Percentiles rank a stretch among this genome's conserved stretches.
These are phyloP conservation scores for Heterochromis multidens DNA, from an alignment of 2,113 vertebrate species.

Conservation along the genomic window DNA sequence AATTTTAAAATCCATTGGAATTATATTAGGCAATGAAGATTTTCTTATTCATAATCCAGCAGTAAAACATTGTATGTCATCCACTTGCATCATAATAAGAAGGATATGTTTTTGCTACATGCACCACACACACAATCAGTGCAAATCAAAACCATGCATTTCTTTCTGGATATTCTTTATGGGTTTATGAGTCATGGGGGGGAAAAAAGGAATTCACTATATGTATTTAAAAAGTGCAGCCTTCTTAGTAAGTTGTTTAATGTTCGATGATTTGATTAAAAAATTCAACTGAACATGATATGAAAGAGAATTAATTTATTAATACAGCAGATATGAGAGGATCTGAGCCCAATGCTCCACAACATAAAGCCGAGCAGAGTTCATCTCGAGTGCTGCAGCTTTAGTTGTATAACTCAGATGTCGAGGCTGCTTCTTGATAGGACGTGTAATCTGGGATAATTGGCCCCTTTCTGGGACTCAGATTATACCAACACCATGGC, in stretches of 20 bases:
- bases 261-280: conserved; percentile 20
- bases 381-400: conserved; percentile 24
- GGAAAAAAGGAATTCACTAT: neutral
- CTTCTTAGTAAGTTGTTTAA: neutral
- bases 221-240: neutral
- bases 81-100: neutral
- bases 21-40: neutral
- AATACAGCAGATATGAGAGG: conserved; percentile 8
- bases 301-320: conserved; percentile 38
- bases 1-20: neutral
- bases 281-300: neutral
- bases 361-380: conserved; percentile 33
- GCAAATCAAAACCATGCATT: neutral
- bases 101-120: neutral
- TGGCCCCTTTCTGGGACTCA: conserved; percentile 48
- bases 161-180: neutral
- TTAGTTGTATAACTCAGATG: conserved; percentile 43
- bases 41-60: neutral
- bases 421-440: conserved; percentile 33
- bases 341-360: neutral
- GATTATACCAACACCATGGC: conserved; percentile 45
- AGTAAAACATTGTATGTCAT: neutral
- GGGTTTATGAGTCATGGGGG: neutral
- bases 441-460: conserved; percentile 69
- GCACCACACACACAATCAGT: neutral